These are phyloP conservation scores for Steinernema carpocapsae DNA, from an alignment of 2,888 invertebrate species.

Conservation along the genomic window DNA sequence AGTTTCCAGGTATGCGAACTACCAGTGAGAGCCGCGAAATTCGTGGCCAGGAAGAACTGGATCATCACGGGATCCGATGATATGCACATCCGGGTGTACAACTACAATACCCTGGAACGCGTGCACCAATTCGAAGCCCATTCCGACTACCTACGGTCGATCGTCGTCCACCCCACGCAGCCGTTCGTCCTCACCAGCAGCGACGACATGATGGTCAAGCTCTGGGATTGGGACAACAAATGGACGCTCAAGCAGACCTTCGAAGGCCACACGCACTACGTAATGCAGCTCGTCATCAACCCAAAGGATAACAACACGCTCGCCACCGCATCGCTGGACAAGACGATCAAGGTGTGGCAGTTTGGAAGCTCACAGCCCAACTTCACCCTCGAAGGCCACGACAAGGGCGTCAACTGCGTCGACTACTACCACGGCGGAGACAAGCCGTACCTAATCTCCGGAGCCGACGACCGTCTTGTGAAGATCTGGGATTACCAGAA, in stretches of 20 bases:
- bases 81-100: conserved; percentile 83
- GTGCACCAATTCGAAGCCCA: conserved; percentile 94
- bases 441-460: conserved; percentile 97
- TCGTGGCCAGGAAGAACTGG: conserved; percentile 98
- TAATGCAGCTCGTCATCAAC: conserved; percentile 99
- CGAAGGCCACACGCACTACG: conserved; percentile 96
- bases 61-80: conserved; percentile 88
- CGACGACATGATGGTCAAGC: conserved; percentile 97
- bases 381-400: conserved; percentile 95
- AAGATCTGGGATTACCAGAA: conserved; percentile 99
- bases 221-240: conserved; percentile 99
- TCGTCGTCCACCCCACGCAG: conserved; percentile 95
- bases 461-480: conserved; percentile 94
- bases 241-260: conserved; percentile 98
- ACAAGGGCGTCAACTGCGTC: conserved; percentile 97
- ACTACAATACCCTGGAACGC: conserved; percentile 96
- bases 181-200: conserved; percentile 85
- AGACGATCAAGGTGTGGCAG: conserved; percentile 98
- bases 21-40: conserved; percentile 92
- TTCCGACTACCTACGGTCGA: conserved; percentile 91
- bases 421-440: conserved; percentile 99
- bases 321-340: conserved; percentile 96
- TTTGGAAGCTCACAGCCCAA: conserved; percentile 94
- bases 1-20: conserved; percentile 82
- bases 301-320: conserved; percentile 99